A percentile compares a stretch with the other conserved stretches of the same genome.
phyloP scores from a whole-genome alignment of 2,888 invertebrate species.

The Brachylomia viminalis region DNA sequence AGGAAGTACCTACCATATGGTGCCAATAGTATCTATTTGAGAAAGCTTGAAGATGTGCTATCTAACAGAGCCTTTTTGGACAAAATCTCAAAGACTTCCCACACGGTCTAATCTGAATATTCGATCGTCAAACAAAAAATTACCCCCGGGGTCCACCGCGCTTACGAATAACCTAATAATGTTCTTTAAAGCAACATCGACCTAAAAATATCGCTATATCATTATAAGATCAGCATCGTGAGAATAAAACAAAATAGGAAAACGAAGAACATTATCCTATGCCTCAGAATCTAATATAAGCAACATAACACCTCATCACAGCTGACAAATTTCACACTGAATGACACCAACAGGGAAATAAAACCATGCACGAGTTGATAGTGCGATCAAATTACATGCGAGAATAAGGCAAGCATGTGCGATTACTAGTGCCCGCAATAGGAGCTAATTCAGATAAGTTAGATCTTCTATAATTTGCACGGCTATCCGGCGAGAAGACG shows the following conservation, averaged over 20 bases:
- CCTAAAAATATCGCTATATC: background rate
- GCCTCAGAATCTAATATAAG: background rate
- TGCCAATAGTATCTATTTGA: background rate
- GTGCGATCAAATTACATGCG: slow-evolving; percentile 40
- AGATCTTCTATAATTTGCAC: slow-evolving; percentile 59
- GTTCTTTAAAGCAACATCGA: background rate
- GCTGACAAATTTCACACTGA: slow-evolving; percentile 27
- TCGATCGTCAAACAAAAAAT: background rate
- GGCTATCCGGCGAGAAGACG: slow-evolving; percentile 45
- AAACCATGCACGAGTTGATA: slow-evolving; percentile 27
- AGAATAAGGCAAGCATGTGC: slow-evolving; percentile 41
- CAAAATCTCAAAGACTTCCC: background rate
- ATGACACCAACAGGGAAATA: slow-evolving; percentile 27
- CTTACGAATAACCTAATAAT: background rate
- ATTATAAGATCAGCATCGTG: background rate
- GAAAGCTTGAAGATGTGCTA: background rate
- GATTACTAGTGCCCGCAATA: slow-evolving; percentile 38
- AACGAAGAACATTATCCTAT: background rate
- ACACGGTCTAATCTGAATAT: background rate
- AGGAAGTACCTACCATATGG: background rate
- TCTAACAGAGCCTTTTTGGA: background rate
- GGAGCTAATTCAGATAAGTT: slow-evolving; percentile 58
- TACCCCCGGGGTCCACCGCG: background rate
- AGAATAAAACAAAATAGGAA: background rate
- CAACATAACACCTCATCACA: slow-evolving; percentile 19